These are phyloP conservation scores for Xestia xanthographa DNA, from an alignment of 2,888 invertebrate genomes.

Conservation along the genomic window DNA sequence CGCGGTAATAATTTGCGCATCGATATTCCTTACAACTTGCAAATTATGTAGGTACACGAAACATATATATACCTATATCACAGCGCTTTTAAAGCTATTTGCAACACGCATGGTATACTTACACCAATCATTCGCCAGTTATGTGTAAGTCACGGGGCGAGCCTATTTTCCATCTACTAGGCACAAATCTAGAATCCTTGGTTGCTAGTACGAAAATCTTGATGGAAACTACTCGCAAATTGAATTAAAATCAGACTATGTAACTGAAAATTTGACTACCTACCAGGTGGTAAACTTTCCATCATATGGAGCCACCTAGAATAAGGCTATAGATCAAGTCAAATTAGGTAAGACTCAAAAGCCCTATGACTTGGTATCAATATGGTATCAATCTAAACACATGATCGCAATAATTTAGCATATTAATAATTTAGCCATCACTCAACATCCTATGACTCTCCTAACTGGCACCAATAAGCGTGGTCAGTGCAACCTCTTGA, in stretches of 20 bases:
- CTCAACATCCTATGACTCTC: constrained; percentile 12
- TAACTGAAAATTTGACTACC: background rate
- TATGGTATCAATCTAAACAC: background rate
- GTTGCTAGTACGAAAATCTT: background rate
- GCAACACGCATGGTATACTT: background rate
- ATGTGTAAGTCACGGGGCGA: background rate
- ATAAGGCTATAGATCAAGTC: background rate
- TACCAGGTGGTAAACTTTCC: background rate
- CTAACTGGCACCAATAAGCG: constrained; percentile 32
- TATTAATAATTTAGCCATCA: background rate
- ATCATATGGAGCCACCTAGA: background rate
- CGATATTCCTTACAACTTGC: no score
- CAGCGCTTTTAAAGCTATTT: background rate
- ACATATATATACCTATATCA: no score
- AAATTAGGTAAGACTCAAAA: background rate
- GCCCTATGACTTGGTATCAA: background rate
- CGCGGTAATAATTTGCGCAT: no score
- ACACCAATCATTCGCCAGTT: background rate
- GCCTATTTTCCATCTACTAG: no score
- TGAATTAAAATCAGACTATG: background rate
- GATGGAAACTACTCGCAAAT: no score
- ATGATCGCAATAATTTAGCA: background rate
- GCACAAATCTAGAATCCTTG: background rate
- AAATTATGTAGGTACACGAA: no score
- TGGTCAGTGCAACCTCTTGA: constrained; percentile 38